Evolutionary conservation across 2,888 invertebrate genomes (phyloP).

Genomic region (Galeopsomyia nigrocyanea): DNA sequence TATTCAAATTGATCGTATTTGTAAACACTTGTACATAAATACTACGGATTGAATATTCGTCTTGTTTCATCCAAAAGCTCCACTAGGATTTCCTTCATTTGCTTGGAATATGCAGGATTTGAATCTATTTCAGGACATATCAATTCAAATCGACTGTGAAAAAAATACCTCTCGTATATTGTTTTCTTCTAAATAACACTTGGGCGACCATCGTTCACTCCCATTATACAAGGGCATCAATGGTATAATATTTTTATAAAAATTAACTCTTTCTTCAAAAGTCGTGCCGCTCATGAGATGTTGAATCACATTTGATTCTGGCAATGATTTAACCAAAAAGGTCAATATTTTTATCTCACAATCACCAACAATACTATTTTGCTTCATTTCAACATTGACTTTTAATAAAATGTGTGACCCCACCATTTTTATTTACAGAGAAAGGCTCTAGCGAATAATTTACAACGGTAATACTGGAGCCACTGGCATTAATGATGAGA

Average conservation of each 20-base stretch:
- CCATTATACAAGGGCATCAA: background rate
- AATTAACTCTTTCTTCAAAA: conserved; percentile 20
- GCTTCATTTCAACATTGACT: conserved; percentile 45
- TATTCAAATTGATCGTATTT: too few species aligned
- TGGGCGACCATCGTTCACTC: conserved; percentile 56
- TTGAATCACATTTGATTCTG: background rate
- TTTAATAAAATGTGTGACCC: conserved; percentile 56
- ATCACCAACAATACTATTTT: background rate
- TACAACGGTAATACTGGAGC: conserved; percentile 48
- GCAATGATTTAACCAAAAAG: conserved; percentile 28
- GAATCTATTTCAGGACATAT: conserved; percentile 54
- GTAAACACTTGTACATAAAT: too few species aligned
- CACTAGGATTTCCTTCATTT: conserved; percentile 54
- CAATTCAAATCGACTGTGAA: conserved; percentile 51
- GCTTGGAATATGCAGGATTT: conserved; percentile 53
- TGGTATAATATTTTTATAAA: conserved; percentile 20
- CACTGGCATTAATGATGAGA: conserved; percentile 42
- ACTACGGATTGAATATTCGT: background rate
- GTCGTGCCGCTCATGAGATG: conserved; percentile 26
- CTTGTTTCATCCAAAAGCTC: conserved; percentile 47
- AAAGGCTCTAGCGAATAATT: conserved; percentile 53
- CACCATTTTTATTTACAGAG: conserved; percentile 58
- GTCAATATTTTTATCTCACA: background rate
- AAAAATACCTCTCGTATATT: conserved; percentile 50
- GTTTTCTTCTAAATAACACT: conserved; percentile 60